A percentile compares a stretch with the other conserved stretches of the same genome.
Conservation (phyloP, 2,888 invertebrate species). For the Tanypteryx hageni region DNA sequence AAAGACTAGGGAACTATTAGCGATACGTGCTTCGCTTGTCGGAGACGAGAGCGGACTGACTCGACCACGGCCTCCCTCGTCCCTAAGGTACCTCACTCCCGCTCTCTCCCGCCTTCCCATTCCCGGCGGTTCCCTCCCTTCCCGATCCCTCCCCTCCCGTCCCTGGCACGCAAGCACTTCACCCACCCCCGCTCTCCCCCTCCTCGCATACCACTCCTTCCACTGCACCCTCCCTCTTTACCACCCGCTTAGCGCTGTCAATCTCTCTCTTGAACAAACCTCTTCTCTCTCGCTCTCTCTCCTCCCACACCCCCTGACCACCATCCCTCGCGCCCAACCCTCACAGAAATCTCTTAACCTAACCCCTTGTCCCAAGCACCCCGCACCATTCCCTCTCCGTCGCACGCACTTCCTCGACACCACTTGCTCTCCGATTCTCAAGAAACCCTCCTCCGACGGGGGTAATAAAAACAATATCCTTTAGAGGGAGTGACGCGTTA, state of each 20-base stretch:
- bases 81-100: neutral
- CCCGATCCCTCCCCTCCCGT: neutral
- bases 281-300: neutral
- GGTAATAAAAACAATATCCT: neutral
- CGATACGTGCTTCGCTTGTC: conserved; percentile 21
- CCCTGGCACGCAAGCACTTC: neutral
- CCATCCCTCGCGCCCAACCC: neutral
- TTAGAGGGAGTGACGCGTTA: neutral
- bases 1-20: too few relatives aligned
- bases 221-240: neutral
- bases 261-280: neutral
- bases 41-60: conserved; percentile 32
- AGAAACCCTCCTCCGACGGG: neutral
- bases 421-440: neutral
- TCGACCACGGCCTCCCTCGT: neutral
- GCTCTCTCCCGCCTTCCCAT: neutral
- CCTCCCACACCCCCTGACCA: neutral
- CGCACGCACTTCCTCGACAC: neutral
- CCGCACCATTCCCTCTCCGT: neutral
- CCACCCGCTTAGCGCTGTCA: conserved; percentile 60
- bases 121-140: neutral
- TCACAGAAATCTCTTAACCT: neutral
- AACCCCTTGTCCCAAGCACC: neutral
- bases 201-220: neutral
- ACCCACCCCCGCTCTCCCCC: neutral